Evolutionary conservation across 2,888 invertebrate species (phyloP).

Genomic region (Drosophila greeni): DNA sequence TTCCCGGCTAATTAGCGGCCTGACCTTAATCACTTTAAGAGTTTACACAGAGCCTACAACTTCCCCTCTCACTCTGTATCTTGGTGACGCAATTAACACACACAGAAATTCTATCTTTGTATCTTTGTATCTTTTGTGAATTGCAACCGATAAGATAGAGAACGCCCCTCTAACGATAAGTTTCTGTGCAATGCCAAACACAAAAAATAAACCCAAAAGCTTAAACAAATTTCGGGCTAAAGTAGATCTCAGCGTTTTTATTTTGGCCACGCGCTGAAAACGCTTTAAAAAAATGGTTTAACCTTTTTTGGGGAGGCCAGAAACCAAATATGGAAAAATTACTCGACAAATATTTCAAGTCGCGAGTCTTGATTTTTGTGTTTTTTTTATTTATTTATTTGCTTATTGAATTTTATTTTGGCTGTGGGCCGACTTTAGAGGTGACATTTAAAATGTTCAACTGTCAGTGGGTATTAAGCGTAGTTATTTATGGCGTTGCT

Average conservation of each 20-base stretch:
- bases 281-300: constrained; percentile 49
- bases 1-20: constrained; percentile 57
- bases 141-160: constrained; percentile 11
- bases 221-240: constrained; percentile 53
- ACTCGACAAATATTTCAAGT: constrained; percentile 54
- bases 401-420: constrained; percentile 28
- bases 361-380: constrained; percentile 12
- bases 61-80: constrained; percentile 12
- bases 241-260: constrained; percentile 18
- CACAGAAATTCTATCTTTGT: constrained; percentile 33
- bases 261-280: constrained; percentile 59
- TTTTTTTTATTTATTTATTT: constrained; percentile 7
- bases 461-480: constrained; percentile 59
- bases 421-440: constrained; percentile 43
- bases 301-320: constrained; percentile 49
- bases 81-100: constrained; percentile 55
- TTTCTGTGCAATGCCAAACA: constrained; percentile 42
- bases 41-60: constrained; percentile 54
- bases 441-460: constrained; percentile 61
- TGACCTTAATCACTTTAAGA: constrained; percentile 72
- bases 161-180: constrained; percentile 3
- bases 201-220: constrained; percentile 52
- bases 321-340: constrained; percentile 57
- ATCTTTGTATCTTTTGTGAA: constrained; percentile 6
- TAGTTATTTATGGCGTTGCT: constrained; percentile 46